Evolutionary conservation across 2,797 vertebrate species (phyloP).

Genomic region (Trachurus trachurus): DNA sequence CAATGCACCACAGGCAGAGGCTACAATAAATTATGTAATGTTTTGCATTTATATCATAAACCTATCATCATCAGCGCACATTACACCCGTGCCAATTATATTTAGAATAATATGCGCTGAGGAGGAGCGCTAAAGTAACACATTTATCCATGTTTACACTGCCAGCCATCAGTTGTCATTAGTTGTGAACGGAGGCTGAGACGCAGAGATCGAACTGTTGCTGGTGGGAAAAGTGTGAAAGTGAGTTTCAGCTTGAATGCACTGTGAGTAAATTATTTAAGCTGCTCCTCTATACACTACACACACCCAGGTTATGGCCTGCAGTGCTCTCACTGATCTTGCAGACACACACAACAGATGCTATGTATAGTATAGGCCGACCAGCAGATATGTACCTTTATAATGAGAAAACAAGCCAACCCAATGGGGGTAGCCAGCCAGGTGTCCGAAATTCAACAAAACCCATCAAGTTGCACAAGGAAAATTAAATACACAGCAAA

Average conservation of each 20-base stretch:
- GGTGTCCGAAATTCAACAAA: background rate
- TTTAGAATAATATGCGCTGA: conserved; percentile 29
- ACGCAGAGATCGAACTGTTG: conserved; percentile 46
- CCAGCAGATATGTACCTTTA: background rate
- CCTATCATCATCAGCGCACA: conserved; percentile 14
- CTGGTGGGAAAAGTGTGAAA: conserved; percentile 61
- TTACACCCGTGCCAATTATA: conserved; percentile 7
- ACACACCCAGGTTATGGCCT: conserved; percentile 40
- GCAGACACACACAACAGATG: conserved; percentile 13
- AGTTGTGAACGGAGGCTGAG: conserved; percentile 13
- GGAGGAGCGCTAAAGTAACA: conserved; percentile 10
- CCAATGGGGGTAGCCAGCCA: background rate
- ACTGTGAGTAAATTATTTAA: conserved; percentile 74
- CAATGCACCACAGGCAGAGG: conserved; percentile 31
- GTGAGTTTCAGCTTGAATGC: conserved; percentile 58
- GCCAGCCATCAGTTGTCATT: conserved; percentile 30
- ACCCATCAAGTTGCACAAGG: conserved; percentile 8
- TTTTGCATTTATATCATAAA: conserved; percentile 51
- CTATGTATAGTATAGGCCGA: background rate
- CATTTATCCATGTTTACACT: conserved; percentile 34
- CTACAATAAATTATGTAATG: conserved; percentile 54
- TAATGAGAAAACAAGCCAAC: background rate
- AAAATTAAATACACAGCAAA: conserved; percentile 23
- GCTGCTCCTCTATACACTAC: conserved; percentile 39
- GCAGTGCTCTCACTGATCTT: conserved; percentile 38